Conservation (phyloP, 2,888 invertebrate species). For the Maniola hyperantus region DNA sequence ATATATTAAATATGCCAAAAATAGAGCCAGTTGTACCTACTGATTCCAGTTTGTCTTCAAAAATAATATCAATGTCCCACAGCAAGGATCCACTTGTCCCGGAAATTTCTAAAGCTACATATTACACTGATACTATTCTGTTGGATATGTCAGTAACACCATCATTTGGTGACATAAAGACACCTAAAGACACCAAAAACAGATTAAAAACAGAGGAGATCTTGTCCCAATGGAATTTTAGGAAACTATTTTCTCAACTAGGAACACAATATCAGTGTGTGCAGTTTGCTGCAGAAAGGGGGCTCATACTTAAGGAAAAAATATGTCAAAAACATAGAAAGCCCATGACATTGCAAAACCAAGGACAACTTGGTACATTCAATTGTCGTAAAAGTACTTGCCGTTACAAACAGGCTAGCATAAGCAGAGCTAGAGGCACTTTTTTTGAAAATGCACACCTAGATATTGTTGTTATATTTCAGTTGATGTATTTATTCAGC, state of each 20-base stretch:
- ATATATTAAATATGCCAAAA: neutral
- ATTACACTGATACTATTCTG: neutral
- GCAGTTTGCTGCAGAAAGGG: neutral
- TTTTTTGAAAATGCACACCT: neutral
- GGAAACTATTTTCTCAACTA: neutral
- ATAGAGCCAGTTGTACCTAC: neutral
- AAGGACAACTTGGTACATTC: neutral
- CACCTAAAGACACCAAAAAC: too few species aligned
- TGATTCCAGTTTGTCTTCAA: neutral
- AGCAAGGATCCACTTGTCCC: neutral
- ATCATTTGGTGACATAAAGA: neutral
- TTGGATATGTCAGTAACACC: neutral
- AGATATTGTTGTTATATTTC: neutral
- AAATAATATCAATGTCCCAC: neutral
- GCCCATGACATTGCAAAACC: neutral
- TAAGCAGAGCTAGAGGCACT: neutral
- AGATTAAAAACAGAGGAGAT: neutral
- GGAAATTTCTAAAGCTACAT: neutral
- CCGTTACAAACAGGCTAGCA: neutral
- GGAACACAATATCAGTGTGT: neutral
- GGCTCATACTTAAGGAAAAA: neutral
- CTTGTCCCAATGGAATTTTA: neutral
- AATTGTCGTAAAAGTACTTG: neutral
- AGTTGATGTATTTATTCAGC: neutral
- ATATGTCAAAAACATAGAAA: neutral